These are phyloP conservation scores for Vimba vimba DNA, from an alignment of 2,113 vertebrate genomes.

Conservation along the genomic window DNA sequence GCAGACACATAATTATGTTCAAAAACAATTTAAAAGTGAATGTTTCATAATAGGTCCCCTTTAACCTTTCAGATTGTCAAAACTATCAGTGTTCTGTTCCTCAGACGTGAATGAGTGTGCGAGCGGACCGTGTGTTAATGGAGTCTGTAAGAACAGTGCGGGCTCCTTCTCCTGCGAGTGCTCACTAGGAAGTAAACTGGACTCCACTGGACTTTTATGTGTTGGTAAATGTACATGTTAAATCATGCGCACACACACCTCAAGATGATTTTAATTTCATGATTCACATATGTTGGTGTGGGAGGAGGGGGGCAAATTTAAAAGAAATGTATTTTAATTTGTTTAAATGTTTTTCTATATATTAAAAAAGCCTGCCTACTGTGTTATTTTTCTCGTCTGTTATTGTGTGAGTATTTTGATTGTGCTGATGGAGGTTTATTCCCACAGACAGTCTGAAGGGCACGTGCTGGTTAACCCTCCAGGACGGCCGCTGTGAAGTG, in stretches of 20 bases:
- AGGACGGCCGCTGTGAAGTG: conserved; percentile 78
- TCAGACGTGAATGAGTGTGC: conserved; percentile 87
- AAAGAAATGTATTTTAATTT: not conserved
- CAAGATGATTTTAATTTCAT: not conserved
- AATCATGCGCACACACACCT: conserved; percentile 16
- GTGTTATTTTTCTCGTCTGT: not conserved
- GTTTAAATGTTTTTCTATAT: not conserved
- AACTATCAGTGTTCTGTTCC: conserved; percentile 38
- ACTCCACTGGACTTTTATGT: conserved; percentile 80
- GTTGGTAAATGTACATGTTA: conserved; percentile 71
- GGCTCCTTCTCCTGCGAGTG: conserved; percentile 86
- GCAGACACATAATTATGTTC: no score
- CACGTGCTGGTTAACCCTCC: conserved; percentile 80
- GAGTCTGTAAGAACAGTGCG: conserved; percentile 83
- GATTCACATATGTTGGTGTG: not conserved
- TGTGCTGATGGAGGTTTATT: not conserved
- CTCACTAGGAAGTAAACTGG: conserved; percentile 81
- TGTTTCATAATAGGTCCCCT: no score
- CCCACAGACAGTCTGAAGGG: conserved; percentile 79
- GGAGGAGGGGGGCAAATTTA: not conserved
- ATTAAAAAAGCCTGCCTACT: not conserved
- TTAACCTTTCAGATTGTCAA: no score
- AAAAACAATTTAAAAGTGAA: no score
- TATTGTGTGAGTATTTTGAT: not conserved
- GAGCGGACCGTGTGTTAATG: conserved; percentile 81